Evolutionary conservation across 2,888 invertebrate species (phyloP), one percentile per base, ranked within the genome.

Genomic region (Cataglyphis rosenhaueri): DNA sequence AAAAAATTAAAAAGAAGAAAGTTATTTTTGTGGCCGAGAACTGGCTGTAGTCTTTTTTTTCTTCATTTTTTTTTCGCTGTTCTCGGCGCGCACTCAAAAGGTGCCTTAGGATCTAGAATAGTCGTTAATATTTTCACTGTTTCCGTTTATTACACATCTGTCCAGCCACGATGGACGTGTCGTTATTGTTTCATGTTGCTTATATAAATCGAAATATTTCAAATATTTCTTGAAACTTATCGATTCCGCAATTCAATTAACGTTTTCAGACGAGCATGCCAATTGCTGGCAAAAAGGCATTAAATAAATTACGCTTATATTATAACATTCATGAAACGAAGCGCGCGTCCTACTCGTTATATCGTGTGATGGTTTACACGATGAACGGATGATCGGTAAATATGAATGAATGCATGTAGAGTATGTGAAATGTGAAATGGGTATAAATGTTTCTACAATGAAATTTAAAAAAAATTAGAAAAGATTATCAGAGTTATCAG

Each of bases 31-130:
- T 85, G 84, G 35, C 66, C 86, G 81, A 55, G 88, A 83, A 86
- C 52, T 75, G 83, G 74, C 84, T 79, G 65, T 76, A 82, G 52
- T 35, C 55, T 66, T 83, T 83, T 74, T 84, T 84, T 82, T 70
- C 66, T 57, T 52, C 32, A 79, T 78, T 78, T 81, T 74, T 65
- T 74, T 55, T 79, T 68, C 18, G 71, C 78, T 35, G 78, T 86
- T 81, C 86, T 81, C 84, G 86, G 76, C 66, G 70, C 85, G 68
- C 75, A 84, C 65, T 73, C 78, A 62, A 65, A 83, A 84, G 86
- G 89, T 89, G 89, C 87, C 87, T 89, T 87, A 91, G 86, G 76
- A 82, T 82, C 86, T 88, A 85, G 83, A 84, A 78, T 86, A 79
- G 68, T 89, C 78, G 86, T 88, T 87, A 62, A 55, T 89, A 89